A percentile compares a stretch with the other conserved stretches of the same genome.
Conservation (phyloP, 2,888 invertebrate species). For the Sylvicola cinctus region DNA sequence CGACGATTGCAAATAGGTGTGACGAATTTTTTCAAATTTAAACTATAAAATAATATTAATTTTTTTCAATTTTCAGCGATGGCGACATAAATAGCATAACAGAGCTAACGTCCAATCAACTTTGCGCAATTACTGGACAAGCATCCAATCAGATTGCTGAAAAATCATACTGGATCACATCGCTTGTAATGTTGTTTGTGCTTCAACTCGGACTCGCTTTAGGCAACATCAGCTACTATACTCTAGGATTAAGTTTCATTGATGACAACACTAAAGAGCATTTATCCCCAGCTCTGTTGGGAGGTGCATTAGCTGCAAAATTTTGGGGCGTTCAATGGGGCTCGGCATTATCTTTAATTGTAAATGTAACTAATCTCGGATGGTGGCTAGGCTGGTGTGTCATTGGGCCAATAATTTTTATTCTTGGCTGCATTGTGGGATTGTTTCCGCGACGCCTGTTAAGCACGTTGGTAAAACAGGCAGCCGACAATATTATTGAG, state of each 20-base stretch:
- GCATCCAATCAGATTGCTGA: conserved; percentile 4
- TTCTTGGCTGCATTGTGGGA: conserved; percentile 28
- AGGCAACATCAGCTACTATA: conserved; percentile 28
- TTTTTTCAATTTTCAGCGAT: background rate
- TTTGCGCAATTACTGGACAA: conserved; percentile 4
- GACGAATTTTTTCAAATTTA: conserved; percentile 6
- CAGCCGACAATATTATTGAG: conserved; percentile 32
- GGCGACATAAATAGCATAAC: background rate
- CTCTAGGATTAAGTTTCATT: conserved; percentile 35
- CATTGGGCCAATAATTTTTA: conserved; percentile 24
- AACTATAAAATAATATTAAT: too few relatives aligned
- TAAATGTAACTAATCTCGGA: conserved; percentile 14
- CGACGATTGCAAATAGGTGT: conserved; percentile 28
- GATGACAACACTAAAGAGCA: conserved; percentile 35
- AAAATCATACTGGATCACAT: conserved; percentile 16
- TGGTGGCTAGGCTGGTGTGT: conserved; percentile 32
- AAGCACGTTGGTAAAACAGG: conserved; percentile 30
- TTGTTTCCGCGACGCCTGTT: conserved; percentile 34
- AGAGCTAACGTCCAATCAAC: too few relatives aligned
- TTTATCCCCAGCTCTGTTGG: conserved; percentile 25
- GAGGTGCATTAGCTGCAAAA: conserved; percentile 16
- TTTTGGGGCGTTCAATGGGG: conserved; percentile 23
- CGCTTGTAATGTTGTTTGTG: conserved; percentile 25
- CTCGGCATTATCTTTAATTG: conserved; percentile 18
- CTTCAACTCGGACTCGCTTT: conserved; percentile 29